Evolutionary conservation across 2,113 vertebrate species (phyloP).

Genomic region (Jaculus jaculus): DNA sequence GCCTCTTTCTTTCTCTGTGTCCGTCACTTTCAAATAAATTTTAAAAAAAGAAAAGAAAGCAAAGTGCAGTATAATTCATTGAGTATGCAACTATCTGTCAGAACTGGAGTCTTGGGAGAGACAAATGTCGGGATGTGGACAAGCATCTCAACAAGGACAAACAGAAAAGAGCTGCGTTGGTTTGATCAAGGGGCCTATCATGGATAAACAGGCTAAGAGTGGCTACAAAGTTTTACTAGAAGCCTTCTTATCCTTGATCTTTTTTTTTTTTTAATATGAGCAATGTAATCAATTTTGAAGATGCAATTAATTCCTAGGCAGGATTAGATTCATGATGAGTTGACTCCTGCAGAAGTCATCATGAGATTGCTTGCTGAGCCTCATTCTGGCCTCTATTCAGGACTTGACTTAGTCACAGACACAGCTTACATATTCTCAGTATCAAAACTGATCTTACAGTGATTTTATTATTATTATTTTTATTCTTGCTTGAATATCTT

Average conservation of each 20-base stretch:
- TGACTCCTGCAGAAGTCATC: not conserved
- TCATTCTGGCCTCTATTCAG: not conserved
- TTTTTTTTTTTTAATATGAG: constrained; percentile 19
- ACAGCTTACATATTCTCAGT: not conserved
- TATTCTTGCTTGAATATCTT: not conserved
- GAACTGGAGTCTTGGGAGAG: not conserved
- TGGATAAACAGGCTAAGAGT: not conserved
- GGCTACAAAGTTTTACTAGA: not conserved
- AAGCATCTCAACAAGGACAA: not conserved
- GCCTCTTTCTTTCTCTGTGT: too few species aligned
- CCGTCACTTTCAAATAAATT: too few species aligned
- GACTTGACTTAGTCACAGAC: not conserved
- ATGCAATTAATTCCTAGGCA: not conserved
- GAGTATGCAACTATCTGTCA: not conserved
- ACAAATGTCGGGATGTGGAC: not conserved
- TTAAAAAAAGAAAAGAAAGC: too few species aligned
- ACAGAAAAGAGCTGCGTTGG: not conserved
- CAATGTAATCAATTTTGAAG: not conserved
- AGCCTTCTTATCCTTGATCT: not conserved
- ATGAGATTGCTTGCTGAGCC: not conserved
- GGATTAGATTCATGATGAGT: not conserved
- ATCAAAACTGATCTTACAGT: not conserved
- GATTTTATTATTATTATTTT: too few species aligned
- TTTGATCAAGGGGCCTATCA: not conserved
- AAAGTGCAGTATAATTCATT: not conserved